Base-by-base conservation (phyloP, 2,888 invertebrate species). In the Acrocyrtus sp. region DNA sequence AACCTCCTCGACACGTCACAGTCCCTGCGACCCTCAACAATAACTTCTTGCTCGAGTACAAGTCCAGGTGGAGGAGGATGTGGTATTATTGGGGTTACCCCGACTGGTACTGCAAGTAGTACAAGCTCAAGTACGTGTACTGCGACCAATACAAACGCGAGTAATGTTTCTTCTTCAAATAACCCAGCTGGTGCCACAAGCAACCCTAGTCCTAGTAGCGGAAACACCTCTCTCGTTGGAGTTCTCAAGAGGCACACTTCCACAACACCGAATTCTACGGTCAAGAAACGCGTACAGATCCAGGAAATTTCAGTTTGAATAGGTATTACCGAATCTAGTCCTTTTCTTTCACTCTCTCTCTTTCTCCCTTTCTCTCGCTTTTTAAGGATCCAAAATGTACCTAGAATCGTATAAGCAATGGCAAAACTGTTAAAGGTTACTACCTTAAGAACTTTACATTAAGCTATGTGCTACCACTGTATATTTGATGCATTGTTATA, bases 271-370 rank as follows among this genome's bases (percentile, higher is more conserved):
- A 78, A 74, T 45, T 77, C 78, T 41, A 89, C 90, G 26, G 87
- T 90, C 80, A 94, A 94, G 86, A 94, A 94, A 85, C 89, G 94
- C 85, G 94, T 95, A 82, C 94, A 94, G 86, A 95, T 95, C 84
- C 94, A 94, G 85, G 94, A 95, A 85, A 95, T 95, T 86, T 94
- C 94, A 75, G 94, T 94, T 89, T 87, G 80, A 84, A 66, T 72
- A 34, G 34, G 24, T 24, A 48, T 21, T 41, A 22, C 62, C 39
- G 50, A 62, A 62, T 53, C 34, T 50, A 53, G 48, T 43, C 41
- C 27, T 53, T 66, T 27, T 53, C 41, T 21, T 22, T 41, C 26
- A 24, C n/a, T 61, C 17, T 41, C 15, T 22, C 29, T 54, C 39
- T 10, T 27, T 8, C 15, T 50, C 15, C 17, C 41, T 34, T 15